Evolutionary conservation across 2,888 invertebrate species (phyloP), one percentile per base, ranked within the genome.

Genomic region (Drosophila borborema): DNA sequence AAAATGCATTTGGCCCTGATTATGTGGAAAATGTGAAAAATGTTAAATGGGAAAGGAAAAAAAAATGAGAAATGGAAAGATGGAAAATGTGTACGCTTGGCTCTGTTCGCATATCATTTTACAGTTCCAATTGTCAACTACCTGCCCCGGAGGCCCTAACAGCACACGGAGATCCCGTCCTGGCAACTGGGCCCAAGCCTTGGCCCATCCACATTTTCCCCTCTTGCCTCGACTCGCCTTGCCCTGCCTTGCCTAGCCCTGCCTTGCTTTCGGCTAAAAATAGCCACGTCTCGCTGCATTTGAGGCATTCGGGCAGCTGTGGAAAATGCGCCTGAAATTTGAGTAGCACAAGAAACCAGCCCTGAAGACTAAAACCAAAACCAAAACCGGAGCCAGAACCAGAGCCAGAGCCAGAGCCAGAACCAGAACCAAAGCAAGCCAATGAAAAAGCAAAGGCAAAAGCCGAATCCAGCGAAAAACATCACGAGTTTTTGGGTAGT

Each of bases 51-150:
- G 5, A 40, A 40, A 40, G 3, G 2, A 12, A 49, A 34, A 31
- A 45, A 20, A 28, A 28, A 28, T 28, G 28, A 6, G 28, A 28
- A 9, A 28, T 31, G 48, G 12, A 2, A 18, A 51, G 23, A 36
- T 38, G 38, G 18, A 16, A 38, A 54, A 54, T 54, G 38, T 20
- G 23, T 16, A 46, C 40, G 41, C 38, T 40, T 20, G 64, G 18
- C 53, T 16, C 41, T 16, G n/a, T 43, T 46, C 48, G 64, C 71
- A 72, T 89, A 89, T 83, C 88, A 67, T 67, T 54, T 84, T 89
- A 72, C 88, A 72, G 55, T 84, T 71, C 73, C 86, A 72, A 85
- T 84, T 89, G 90, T 79, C 87, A 84, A 83, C 89, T 83, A 90
- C 89, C 89, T 84, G 90, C 80, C 61, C 8, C n/a, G 28, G 31